Evolutionary conservation across 2,797 vertebrate species (phyloP), one percentile per base, ranked within the genome.

Genomic region (Sebastolobus altivelis): DNA sequence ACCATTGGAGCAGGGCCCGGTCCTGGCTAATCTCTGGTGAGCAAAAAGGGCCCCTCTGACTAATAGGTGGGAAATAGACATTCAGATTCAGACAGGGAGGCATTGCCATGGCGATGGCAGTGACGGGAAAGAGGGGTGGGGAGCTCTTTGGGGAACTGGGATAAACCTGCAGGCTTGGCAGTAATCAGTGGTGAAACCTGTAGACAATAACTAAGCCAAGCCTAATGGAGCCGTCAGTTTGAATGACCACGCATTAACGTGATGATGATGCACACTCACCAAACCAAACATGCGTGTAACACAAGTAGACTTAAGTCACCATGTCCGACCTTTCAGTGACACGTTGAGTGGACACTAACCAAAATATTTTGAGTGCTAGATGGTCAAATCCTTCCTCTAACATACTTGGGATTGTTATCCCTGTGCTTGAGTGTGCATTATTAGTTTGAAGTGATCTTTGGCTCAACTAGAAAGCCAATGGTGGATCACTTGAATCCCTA

Each of bases 91-190:
- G 74, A 77, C n/a, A 56, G 33, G 67, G 80, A 87, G 73, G 73
- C 61, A 92, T 92, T 49, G 76, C 93, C 87, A 91, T 91, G 88
- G 91, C 55, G 79, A 94, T 87, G 82, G 77, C 25, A 79, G 43
- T 82, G 83, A 87, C 38, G 77, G 79, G 68, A 87, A 83, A 66
- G 55, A 70, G 70, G 70, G 78, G 72, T 18, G 20, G 56, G 79
- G 18, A 54, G 60, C 69, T 87, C 89, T 90, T 78, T 70, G n/a
- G 87, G 88, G 88, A 73, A 81, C 65, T 69, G 61, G 80, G 79
- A 80, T 84, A 69, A 88, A 89, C 74, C 83, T 80, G 73, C 65
- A 72, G 76, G 63, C 83, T 88, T 83, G 75, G 72, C 82, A 84
- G 74, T 63, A 83, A 91, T 88, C 82, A 82, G 69, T 49, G 11